Conservation (phyloP, 2,797 vertebrate species). For the Neosalanx taihuensis region DNA sequence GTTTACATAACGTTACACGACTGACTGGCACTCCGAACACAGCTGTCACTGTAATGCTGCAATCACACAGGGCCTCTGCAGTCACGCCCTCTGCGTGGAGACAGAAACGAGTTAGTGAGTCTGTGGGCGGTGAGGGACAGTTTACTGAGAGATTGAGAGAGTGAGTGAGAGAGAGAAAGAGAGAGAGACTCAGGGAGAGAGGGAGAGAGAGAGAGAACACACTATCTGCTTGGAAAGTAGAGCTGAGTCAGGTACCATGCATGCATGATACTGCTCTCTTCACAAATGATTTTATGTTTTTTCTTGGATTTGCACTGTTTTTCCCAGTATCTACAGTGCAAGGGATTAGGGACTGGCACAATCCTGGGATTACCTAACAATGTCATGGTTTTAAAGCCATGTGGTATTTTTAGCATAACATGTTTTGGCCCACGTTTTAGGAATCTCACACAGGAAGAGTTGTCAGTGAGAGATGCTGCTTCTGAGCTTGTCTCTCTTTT, state of each 20-base stretch:
- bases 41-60: constrained; percentile 63
- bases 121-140: neutral
- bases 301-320: constrained; percentile 26
- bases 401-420: constrained; percentile 51
- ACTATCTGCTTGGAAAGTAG: neutral
- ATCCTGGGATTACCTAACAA: constrained; percentile 63
- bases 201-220: neutral
- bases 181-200: neutral
- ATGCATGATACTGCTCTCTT: neutral
- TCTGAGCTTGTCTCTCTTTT: neutral
- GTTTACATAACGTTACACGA: constrained; percentile 14
- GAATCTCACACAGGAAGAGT: neutral
- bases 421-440: constrained; percentile 27
- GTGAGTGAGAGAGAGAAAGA: neutral
- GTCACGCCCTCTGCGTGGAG: constrained; percentile 70
- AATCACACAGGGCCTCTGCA: constrained; percentile 64
- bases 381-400: constrained; percentile 49
- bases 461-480: neutral
- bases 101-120: constrained; percentile 40
- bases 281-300: constrained; percentile 8
- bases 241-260: neutral
- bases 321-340: constrained; percentile 22
- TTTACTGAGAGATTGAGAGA: neutral
- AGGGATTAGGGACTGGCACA: constrained; percentile 63
- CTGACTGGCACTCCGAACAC: constrained; percentile 38